phyloP scores from a whole-genome alignment of 2,113 vertebrate species.

The Chiloscyllium plagiosum region DNA sequence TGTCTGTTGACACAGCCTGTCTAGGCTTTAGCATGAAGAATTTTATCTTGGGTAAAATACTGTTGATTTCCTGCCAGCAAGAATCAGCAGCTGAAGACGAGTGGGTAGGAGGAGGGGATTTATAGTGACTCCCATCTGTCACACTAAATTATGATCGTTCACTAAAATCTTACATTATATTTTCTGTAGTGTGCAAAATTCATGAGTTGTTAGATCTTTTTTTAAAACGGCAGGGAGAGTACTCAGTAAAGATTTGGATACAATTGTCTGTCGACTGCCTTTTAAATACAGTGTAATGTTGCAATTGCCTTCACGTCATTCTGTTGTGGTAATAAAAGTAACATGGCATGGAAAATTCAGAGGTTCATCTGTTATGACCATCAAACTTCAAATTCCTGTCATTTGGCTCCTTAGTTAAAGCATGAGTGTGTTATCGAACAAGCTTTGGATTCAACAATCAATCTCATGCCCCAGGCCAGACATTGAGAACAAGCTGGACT shows the following conservation, averaged over 20 bases:
- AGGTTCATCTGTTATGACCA: neutral
- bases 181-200: neutral
- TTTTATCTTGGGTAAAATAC: neutral
- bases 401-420: neutral
- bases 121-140: neutral
- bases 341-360: conserved; percentile 14
- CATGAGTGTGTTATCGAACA: conserved; percentile 5
- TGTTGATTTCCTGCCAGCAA: neutral
- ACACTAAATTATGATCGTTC: neutral
- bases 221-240: neutral
- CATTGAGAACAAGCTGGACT: neutral
- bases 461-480: conserved; percentile 13
- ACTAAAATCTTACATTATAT: neutral
- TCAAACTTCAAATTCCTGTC: neutral
- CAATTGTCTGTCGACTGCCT: neutral
- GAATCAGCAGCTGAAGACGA: conserved; percentile 7
- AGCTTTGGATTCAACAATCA: conserved; percentile 15
- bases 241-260: neutral
- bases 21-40: neutral
- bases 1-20: too few relatives aligned
- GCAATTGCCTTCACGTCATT: neutral
- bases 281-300: neutral
- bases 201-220: neutral
- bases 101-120: neutral
- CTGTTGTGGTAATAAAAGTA: neutral